Evolutionary conservation across 2,113 vertebrate genomes (phyloP).

Genomic region (Mormyrus lacerda): DNA sequence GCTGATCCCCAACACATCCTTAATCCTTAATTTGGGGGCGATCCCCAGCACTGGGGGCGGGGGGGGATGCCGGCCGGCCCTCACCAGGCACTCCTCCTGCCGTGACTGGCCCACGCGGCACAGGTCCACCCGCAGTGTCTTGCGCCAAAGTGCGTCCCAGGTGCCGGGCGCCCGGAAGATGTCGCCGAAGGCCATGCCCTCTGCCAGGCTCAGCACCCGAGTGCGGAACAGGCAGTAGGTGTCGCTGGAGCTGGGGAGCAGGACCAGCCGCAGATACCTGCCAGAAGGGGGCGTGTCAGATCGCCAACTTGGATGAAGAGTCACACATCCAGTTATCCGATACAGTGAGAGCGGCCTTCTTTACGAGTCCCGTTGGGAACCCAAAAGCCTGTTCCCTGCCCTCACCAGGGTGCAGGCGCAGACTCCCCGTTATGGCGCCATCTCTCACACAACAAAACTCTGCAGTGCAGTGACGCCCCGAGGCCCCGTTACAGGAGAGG

Average conservation of each 20-base stretch:
- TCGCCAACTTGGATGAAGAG: too few species aligned
- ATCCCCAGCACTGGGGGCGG: not conserved
- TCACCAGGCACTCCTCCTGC: constrained; percentile 68
- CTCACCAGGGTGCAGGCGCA: not conserved
- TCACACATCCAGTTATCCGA: not conserved
- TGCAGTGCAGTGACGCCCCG: not conserved
- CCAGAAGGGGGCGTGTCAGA: not conserved
- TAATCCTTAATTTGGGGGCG: not conserved
- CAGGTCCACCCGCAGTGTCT: constrained; percentile 65
- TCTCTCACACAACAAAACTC: not conserved
- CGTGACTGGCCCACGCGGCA: constrained; percentile 52
- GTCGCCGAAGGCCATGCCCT: constrained; percentile 56
- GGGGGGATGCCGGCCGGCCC: not conserved
- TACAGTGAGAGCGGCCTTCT: not conserved
- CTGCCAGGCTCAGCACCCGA: constrained; percentile 57
- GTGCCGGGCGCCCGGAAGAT: constrained; percentile 62
- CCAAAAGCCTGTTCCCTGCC: not conserved
- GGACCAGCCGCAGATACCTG: constrained; percentile 67
- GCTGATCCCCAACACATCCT: too few species aligned
- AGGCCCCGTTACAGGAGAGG: not conserved
- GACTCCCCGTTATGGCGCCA: not conserved
- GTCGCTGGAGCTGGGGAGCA: constrained; percentile 68
- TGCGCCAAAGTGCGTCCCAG: constrained; percentile 55
- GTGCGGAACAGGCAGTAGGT: constrained; percentile 71
- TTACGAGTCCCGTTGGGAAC: not conserved